Base-by-base conservation (phyloP, 2,113 vertebrate species). In the Peromyscus polionotus region DNA sequence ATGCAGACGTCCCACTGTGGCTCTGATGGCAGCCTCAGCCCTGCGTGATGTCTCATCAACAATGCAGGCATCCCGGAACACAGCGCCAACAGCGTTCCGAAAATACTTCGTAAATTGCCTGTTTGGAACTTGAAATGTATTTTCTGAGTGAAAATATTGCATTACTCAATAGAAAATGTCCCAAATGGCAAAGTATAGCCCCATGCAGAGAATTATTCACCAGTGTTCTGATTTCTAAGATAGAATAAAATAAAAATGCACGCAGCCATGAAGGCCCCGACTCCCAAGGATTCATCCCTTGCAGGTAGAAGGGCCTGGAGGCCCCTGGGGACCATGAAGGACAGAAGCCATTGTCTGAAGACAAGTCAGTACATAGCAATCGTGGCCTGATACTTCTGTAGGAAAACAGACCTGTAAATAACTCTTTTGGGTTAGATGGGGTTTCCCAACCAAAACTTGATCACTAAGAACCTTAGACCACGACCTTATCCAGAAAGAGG, bases 51-150 rank as follows among this genome's bases (percentile, higher is more conserved):
- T 61, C 86, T 94, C 77, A 96, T 97, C 90, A 95, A 75, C 70
- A 54, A 86, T 59, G 70, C 91, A 91, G 93, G 72, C 88, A 26
- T 72, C 57, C 70, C n/a, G 19, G n/a, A 57, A 85, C 7, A 3
- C 7, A 9, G 33, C 70, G 67, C 88, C 93, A 93, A 85, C 36
- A 3, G 45, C 5, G 36, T 93, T 90, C 88, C 87, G 65, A 97
- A 96, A 80, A 92, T 94, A 95, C 83, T 87, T 77, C 81, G 36
- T 36, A 95, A 91, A 95, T 73, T 31, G 80, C 76, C 45, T 96
- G 91, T 88, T 92, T 91, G 75, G 93, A 88, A 93, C 51, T 92
- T 88, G 42, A 94, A 91, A 80, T 93, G 42, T 90, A 70, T 88
- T 97, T 96, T 90, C 77, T 90, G 86, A 67, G 84, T 93, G 85